Evolutionary conservation across 2,888 invertebrate genomes (phyloP), one percentile per base, ranked within the genome.

Genomic region (Plebejus melissa): DNA sequence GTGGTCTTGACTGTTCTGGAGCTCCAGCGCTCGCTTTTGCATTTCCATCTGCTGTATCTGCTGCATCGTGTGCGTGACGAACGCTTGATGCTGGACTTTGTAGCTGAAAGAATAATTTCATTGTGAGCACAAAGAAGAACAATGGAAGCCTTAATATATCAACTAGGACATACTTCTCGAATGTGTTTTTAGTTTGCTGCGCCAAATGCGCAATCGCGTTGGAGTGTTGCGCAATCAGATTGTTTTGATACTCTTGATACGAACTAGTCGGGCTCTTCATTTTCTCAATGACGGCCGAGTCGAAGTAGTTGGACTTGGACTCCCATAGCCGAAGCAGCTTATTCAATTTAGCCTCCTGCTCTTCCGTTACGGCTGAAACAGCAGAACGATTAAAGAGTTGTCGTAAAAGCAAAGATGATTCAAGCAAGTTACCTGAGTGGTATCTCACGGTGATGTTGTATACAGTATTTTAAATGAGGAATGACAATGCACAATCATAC

Each of bases 311-410:
- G 79, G 96, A 96, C 94, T 99, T 99, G 80, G 98, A 98, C 93
- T 99, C 99, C 99, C 99, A 99, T 70, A 99, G 94, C 79, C 97
- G 97, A 78, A 99, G 94, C 81, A 99, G 93, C 95, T 99, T 99
- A 86, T 97, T 97, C 79, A 99, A 94, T 93, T 99, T 99, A 82
- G 95, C 95, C 84, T 97, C 96, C 92, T 98, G 98, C 76, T 98
- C 98, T 77, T 97, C 97, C 28, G 95, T 96, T 60, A 97, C 97
- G 81, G 96, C 96, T 95, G 94, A 91, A 90, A 94, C 94, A 90
- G 88, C 83, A 83, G 86, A 87, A 89, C 79, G 78, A 86, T 93
- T 85, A 91, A 90, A 88, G 78, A 81, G 86, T 85, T 90, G 92
- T 89, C 91, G 81, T 86, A 86, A 79, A 82, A 86, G 87, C 86